Conservation (phyloP, 2,888 invertebrate genomes). For the Chrysotoxum bicinctum region DNA sequence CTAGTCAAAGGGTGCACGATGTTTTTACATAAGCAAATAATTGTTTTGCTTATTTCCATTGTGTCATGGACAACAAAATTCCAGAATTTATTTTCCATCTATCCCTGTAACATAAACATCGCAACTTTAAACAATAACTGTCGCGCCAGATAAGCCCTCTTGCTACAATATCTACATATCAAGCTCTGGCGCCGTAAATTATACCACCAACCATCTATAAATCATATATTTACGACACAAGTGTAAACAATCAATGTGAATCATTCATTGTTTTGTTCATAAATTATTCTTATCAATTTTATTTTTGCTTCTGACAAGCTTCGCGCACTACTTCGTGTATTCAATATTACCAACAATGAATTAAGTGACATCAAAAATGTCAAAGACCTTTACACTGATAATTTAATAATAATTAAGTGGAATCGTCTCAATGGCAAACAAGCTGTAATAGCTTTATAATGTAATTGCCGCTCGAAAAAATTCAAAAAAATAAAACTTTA, state of each 20-base stretch:
- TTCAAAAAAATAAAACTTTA: neutral
- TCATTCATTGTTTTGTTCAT: conserved; percentile 12
- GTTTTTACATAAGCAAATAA: too few species aligned
- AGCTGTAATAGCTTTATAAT: neutral
- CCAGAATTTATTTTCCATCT: neutral
- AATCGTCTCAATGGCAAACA: neutral
- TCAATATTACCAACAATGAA: neutral
- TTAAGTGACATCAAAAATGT: neutral
- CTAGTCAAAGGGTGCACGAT: too few species aligned
- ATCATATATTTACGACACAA: conserved; percentile 5
- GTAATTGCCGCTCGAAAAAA: neutral
- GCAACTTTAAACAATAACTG: neutral
- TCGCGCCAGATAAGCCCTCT: neutral
- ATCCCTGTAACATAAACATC: neutral
- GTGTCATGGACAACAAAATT: neutral
- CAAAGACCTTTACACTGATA: neutral
- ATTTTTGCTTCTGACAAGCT: neutral
- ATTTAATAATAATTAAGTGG: conserved; percentile 8
- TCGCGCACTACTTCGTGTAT: too few species aligned
- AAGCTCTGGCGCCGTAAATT: neutral
- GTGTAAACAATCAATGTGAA: conserved; percentile 15
- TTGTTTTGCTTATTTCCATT: neutral
- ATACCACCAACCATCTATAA: neutral
- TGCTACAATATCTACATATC: conserved; percentile 6
- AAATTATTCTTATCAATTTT: conserved; percentile 3